Base-by-base conservation (phyloP, 2,888 invertebrate genomes). In the Tiliacea aurago region DNA sequence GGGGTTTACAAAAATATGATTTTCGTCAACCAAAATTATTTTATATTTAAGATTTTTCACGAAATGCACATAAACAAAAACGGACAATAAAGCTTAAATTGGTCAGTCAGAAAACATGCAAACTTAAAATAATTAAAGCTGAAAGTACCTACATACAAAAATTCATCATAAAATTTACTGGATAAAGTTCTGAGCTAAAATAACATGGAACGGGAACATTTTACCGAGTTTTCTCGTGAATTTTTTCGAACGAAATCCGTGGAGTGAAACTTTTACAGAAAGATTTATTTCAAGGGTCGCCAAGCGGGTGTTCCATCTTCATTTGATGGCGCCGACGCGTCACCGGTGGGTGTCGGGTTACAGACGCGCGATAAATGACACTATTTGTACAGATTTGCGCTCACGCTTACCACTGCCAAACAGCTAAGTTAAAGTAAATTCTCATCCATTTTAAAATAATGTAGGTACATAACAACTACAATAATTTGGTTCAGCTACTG, bases 331-430 rank as follows among this genome's bases (percentile, higher is more conserved):
- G 78, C 78, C 72, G 73, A 70, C 84, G 83, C 88, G 88, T 81
- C 87, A 83, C 78, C 89, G 85, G 76, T 78, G 80, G 67, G 51
- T 82, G 80, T 61, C 78, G 76, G 68, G 84, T 65, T 80, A 83
- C 80, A 73, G 81, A 75, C 80, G 84, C 81, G 78, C 87, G 86
- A 91, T 88, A 84, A 88, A 91, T 90, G 80, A 83, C 87, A 86
- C 91, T 85, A 91, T 91, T 91, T 90, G 88, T 91, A 89, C 88
- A 88, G 90, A 91, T 91, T 90, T 90, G 87, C 77, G 76, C 63
- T 53, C 77, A 71, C 78, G 78, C 80, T 84, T 67, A 78, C 80
- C 69, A 53, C 77, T 72, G 66, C 78, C 81, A 73, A 62, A 49
- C 68, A 64, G 55, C 58, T 58, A 55, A 70, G 56, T 53, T 55